Conservation (phyloP, 2,888 invertebrate genomes). For the Sympetrum striolatum region DNA sequence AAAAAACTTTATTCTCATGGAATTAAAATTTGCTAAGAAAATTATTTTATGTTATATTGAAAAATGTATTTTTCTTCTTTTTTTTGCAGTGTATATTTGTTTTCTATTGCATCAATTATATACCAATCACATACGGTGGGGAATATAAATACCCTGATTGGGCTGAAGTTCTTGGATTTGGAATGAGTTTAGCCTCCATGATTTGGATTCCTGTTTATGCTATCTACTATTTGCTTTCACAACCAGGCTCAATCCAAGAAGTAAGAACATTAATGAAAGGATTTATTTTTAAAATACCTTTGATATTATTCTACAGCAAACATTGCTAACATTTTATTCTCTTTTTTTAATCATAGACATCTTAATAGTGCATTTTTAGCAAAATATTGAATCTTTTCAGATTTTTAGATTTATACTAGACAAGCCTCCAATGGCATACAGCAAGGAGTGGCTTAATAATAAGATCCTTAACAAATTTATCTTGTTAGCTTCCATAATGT, state of each 20-base stretch:
- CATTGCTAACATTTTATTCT: too few species aligned
- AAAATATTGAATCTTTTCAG: too few species aligned
- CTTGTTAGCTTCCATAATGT: too few species aligned
- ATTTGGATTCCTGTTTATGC: conserved; percentile 70
- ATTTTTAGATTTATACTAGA: too few species aligned
- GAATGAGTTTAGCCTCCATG: conserved; percentile 70
- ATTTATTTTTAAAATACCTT: background rate
- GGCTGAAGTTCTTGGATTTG: conserved; percentile 68
- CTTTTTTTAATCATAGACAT: too few species aligned
- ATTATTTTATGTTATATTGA: background rate
- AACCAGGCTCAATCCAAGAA: conserved; percentile 64
- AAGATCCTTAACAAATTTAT: too few species aligned
- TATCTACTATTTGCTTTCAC: conserved; percentile 64
- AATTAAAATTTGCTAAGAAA: background rate
- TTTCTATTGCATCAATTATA: conserved; percentile 67
- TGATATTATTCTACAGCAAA: too few species aligned
- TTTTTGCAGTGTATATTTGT: conserved; percentile 67
- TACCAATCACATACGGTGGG: conserved; percentile 66
- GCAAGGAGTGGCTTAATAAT: too few species aligned
- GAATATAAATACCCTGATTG: conserved; percentile 67
- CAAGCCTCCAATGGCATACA: too few species aligned
- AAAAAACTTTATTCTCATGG: background rate
- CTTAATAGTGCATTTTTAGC: too few species aligned
- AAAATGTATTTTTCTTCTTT: conserved; percentile 6
- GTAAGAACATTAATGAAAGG: conserved; percentile 55